Evolutionary conservation across 2,888 invertebrate species (phyloP).

Genomic region (Cryptophagus acutangulus): DNA sequence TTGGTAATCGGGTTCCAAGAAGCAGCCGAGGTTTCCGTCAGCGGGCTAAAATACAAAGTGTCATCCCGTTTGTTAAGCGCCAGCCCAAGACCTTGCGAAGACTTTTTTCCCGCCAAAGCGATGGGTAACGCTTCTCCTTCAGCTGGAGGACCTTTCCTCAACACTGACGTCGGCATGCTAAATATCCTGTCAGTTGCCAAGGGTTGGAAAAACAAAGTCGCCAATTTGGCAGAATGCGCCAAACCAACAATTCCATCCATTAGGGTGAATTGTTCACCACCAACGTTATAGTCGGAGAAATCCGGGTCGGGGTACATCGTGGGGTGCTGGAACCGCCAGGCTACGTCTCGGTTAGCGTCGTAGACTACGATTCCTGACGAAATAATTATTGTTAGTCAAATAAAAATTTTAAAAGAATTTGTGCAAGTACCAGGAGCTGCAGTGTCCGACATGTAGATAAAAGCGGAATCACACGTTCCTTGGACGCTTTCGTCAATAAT

Average conservation of each 20-base stretch:
- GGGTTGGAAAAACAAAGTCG: slow-evolving; percentile 65
- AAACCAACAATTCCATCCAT: slow-evolving; percentile 73
- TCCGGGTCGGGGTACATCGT: slow-evolving; percentile 84
- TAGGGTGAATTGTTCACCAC: slow-evolving; percentile 61
- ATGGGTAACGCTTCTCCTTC: slow-evolving; percentile 69
- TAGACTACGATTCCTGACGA: slow-evolving; percentile 54
- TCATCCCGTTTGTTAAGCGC: slow-evolving; percentile 68
- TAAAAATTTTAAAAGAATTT: slow-evolving; percentile 2
- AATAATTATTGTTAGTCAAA: not conserved
- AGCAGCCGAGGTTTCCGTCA: slow-evolving; percentile 75
- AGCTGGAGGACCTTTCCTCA: slow-evolving; percentile 68
- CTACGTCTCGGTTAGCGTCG: slow-evolving; percentile 68
- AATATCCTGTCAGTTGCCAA: slow-evolving; percentile 71
- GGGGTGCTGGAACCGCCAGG: slow-evolving; percentile 76
- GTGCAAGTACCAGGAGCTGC: slow-evolving; percentile 73
- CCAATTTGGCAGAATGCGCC: slow-evolving; percentile 61
- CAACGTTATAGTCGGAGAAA: slow-evolving; percentile 68
- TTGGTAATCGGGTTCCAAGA: slow-evolving; percentile 73
- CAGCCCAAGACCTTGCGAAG: slow-evolving; percentile 75
- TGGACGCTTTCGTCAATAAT: slow-evolving; percentile 68
- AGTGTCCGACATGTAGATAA: slow-evolving; percentile 77
- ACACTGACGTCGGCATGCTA: slow-evolving; percentile 68
- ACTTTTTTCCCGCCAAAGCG: slow-evolving; percentile 73
- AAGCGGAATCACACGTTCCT: slow-evolving; percentile 68
- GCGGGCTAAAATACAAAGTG: slow-evolving; percentile 71